Evolutionary conservation across 2,888 invertebrate species (phyloP), one percentile per base, ranked within the genome.

Genomic region (Plutella xylostella): DNA sequence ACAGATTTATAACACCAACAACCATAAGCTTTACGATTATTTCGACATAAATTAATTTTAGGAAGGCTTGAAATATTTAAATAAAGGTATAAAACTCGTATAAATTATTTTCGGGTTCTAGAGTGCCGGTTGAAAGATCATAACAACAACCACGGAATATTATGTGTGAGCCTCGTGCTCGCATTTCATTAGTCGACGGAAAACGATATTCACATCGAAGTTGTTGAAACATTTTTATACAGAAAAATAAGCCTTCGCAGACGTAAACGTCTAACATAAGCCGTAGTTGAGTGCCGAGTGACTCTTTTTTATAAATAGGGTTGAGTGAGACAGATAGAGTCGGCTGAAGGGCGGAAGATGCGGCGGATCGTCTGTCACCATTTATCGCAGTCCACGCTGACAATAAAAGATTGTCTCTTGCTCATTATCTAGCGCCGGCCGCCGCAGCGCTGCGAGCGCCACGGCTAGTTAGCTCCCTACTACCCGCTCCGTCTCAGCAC

Each of bases 321-420:
- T n/a, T 28, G 43, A 42, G 31, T 11, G 63, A 66, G 63, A 63
- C 59, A 56, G 61, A 71, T 68, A 66, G 64, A 63, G 60, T 60
- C 61, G 56, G 59, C 59, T 69, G 55, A 65, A 72, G 70, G 72
- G 66, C 66, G 65, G 61, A 65, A 62, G 65, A 65, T 61, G 57
- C 56, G 51, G 57, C 60, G 63, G 58, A 71, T 72, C 72, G 76
- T 79, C 65, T 70, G 73, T 78, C 72, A 77, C 75, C 75, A 77
- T 76, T 77, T 76, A 75, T 76, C 72, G 64, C 56, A 67, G 71
- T 72, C 71, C 67, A 66, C 69, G 64, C 60, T 65, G 71, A 75
- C 69, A 73, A 72, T 72, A 74, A 78, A 73, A 72, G 63, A 76
- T 74, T 68, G 71, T 73, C 66, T 68, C 60, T 62, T 57, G 65